These are phyloP conservation scores for Okapia johnstoni DNA, from an alignment of 2,113 vertebrate species.

Conservation along the genomic window DNA sequence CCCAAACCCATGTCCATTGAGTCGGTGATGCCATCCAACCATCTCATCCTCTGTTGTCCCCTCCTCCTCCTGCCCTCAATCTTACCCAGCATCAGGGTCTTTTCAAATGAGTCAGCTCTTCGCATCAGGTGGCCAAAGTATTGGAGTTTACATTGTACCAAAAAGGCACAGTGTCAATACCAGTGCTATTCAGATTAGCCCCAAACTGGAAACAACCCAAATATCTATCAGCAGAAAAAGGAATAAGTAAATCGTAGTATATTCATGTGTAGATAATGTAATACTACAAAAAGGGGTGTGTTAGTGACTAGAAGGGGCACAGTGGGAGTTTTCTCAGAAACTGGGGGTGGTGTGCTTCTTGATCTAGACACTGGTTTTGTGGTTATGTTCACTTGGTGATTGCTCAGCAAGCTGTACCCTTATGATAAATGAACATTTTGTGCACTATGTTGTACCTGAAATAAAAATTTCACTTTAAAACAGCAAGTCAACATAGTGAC, in stretches of 20 bases:
- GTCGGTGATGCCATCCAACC: no score
- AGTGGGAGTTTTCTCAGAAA: accelerated
- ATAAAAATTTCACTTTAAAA: background rate
- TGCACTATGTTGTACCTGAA: background rate
- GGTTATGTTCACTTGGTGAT: background rate
- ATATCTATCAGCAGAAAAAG: background rate
- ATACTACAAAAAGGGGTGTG: accelerated
- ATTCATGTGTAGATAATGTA: accelerated
- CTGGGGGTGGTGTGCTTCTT: background rate
- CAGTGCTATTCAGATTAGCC: background rate
- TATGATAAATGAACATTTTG: background rate
- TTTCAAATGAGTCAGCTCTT: no score
- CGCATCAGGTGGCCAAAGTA: no score
- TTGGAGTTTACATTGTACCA: background rate
- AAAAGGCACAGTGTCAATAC: background rate
- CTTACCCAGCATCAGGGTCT: no score
- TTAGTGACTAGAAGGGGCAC: background rate
- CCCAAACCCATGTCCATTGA: no score
- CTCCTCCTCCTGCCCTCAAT: no score
- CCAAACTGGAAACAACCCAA: background rate
- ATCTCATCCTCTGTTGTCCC: no score
- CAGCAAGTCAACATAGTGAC: background rate
- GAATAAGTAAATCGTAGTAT: no score
- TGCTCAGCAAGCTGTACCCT: background rate
- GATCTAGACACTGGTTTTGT: background rate